Conservation (phyloP, 23 tunicate species). For the Ascidia mentula region DNA sequence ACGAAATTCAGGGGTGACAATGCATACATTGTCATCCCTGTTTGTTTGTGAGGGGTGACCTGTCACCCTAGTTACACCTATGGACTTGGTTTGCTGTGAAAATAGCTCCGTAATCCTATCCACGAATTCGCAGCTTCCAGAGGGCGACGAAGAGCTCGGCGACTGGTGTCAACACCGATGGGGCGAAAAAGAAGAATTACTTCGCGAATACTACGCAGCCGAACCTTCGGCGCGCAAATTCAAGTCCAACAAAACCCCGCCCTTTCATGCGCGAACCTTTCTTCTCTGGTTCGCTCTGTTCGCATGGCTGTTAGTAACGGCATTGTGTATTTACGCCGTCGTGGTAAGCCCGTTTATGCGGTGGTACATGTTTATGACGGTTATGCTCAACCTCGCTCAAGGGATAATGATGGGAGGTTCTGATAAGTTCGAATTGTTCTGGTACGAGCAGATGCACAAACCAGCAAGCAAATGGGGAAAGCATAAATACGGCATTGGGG, state of each 20-base stretch:
- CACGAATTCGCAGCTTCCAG: slow-evolving; percentile 57
- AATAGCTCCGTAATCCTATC: too few relatives aligned
- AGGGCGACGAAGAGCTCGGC: slow-evolving; percentile 49
- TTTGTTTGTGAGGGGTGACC: too few relatives aligned
- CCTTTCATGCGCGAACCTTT: slow-evolving; percentile 26
- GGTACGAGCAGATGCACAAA: slow-evolving; percentile 39
- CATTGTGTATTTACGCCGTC: slow-evolving; percentile 13
- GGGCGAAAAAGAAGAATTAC: slow-evolving; percentile 64
- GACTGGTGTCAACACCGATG: slow-evolving; percentile 66
- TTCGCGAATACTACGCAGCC: slow-evolving; percentile 52
- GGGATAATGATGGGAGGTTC: slow-evolving; percentile 57
- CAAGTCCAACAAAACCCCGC: slow-evolving; percentile 31
- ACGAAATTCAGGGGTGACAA: too few relatives aligned
- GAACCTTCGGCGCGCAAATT: slow-evolving; percentile 40
- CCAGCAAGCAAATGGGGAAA: background rate
- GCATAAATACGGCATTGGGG: background rate
- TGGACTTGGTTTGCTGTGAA: too few relatives aligned
- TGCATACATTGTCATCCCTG: too few relatives aligned
- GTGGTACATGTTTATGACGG: slow-evolving; percentile 45
- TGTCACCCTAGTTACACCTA: too few relatives aligned
- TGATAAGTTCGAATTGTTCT: slow-evolving; percentile 80
- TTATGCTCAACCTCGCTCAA: slow-evolving; percentile 40
- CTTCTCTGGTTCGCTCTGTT: slow-evolving; percentile 43
- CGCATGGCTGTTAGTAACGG: slow-evolving; percentile 26
- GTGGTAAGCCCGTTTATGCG: slow-evolving; percentile 26